Evolutionary conservation across 1,140 invertebrate species (phyloP), one percentile per base, ranked within the genome.

Genomic region (Diachasma alloeum): DNA sequence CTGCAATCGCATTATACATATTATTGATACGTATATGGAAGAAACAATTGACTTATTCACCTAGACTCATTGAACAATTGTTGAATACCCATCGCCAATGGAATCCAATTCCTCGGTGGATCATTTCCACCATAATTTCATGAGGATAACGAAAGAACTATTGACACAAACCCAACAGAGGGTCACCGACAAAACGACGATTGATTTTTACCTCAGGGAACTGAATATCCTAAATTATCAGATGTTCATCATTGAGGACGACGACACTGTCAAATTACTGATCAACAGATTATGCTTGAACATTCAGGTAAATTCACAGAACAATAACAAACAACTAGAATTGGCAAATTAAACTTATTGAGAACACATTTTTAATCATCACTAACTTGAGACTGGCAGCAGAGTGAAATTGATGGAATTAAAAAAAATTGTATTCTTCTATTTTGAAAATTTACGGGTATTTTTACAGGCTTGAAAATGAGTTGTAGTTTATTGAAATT

Each of bases 221-320:
- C 81, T 91, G 31, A 90, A 89, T 81, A 79, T 83, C 17, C 63
- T 91, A 17, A 85, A 90, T 85, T 90, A 87, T 76, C 83, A 80
- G 71, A 72, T 85, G 37, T 42, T 85, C 10, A 81, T 87, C 67
- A 79, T 69, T 56, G 87, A 88, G 81, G 78, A 83, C 71, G 85
- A 87, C 63, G 90, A 91, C 90, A 84, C 82, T 75, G 82, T 87
- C 8, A 81, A 88, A 24, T 78, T 90, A 19, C 71, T 91, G 17
- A 79, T 91, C 56, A 86, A 90, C 70, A 87, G 89, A 78, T 87
- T 90, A 48, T 90, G 89, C 67, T 79, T 13, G n/a, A 39, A 37
- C 36, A 68, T 68, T 5, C 66, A 68, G 31, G 66, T 68, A 53
- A n/a, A 17, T 17, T 19, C 44, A 4, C 44, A 15, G n/a, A 46